Conservation (phyloP, 2,113 vertebrate genomes). For the Alexandromys fortis region DNA sequence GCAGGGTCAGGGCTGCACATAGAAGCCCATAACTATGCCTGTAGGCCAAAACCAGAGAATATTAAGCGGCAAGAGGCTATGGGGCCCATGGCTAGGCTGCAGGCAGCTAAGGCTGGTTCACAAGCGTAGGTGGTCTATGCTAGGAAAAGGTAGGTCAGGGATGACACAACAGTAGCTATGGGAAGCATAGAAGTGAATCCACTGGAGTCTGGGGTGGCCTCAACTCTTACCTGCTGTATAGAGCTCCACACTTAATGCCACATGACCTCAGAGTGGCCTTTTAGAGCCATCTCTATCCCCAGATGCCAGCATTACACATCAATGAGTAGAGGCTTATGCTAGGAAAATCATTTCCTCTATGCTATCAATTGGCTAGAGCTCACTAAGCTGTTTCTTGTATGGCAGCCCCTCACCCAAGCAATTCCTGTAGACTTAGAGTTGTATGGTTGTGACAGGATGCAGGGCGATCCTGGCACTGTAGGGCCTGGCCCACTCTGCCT, state of each 20-base stretch:
- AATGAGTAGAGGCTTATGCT: background rate
- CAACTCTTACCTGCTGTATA: background rate
- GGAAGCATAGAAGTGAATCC: background rate
- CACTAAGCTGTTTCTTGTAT: background rate
- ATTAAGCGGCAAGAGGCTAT: too few species aligned
- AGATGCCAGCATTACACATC: background rate
- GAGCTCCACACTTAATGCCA: background rate
- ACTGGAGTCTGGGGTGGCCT: background rate
- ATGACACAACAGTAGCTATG: background rate
- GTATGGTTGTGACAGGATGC: background rate
- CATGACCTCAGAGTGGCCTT: background rate
- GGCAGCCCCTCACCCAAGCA: background rate
- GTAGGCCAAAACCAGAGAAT: too few species aligned
- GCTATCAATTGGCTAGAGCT: background rate
- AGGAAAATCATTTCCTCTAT: background rate
- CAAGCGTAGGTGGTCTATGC: background rate
- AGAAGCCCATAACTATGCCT: background rate
- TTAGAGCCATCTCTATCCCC: background rate
- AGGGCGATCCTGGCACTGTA: background rate
- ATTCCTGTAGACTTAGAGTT: background rate
- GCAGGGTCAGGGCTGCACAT: background rate
- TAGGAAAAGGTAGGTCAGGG: background rate
- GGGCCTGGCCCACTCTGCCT: background rate
- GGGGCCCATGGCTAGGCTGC: background rate
- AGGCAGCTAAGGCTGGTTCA: background rate